Percentiles rank a stretch among this genome's conserved stretches.
phyloP scores from a whole-genome alignment of 1,140 invertebrate genomes.

The Leguminivora glycinivorella region DNA sequence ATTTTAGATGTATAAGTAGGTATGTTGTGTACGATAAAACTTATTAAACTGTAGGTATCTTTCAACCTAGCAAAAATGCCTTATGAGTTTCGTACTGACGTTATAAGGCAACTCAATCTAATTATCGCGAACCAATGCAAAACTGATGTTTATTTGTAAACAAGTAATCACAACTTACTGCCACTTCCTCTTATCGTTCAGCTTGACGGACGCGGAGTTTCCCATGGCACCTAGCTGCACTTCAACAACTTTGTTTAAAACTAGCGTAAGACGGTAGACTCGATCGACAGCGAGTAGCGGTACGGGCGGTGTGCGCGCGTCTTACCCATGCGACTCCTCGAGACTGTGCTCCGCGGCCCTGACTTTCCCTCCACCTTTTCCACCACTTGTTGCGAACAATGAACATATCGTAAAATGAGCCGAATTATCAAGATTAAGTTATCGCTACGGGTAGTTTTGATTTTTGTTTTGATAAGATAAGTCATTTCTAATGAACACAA shows the following conservation, averaged over 20 bases:
- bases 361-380: slow-evolving; percentile 62
- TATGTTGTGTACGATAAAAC: too few species aligned
- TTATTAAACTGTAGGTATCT: background rate
- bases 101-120: background rate
- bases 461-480: background rate
- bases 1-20: too few species aligned
- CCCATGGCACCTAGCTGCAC: slow-evolving; percentile 53
- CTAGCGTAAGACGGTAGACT: background rate
- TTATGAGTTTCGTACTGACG: background rate
- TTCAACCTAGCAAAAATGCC: background rate
- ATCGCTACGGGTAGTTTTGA: background rate
- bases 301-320: slow-evolving; percentile 40
- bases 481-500: too few species aligned
- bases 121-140: background rate
- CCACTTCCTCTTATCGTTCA: slow-evolving; percentile 68
- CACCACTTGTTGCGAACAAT: slow-evolving; percentile 33
- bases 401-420: background rate
- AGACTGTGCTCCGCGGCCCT: slow-evolving; percentile 49
- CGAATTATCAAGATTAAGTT: background rate
- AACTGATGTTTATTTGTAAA: background rate
- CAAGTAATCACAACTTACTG: slow-evolving; percentile 56
- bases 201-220: slow-evolving; percentile 65
- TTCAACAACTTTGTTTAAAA: slow-evolving; percentile 9
- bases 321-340: slow-evolving; percentile 49
- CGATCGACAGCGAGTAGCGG: background rate